Conservation (phyloP, 2,888 invertebrate species). For the Melanophora roralis region DNA sequence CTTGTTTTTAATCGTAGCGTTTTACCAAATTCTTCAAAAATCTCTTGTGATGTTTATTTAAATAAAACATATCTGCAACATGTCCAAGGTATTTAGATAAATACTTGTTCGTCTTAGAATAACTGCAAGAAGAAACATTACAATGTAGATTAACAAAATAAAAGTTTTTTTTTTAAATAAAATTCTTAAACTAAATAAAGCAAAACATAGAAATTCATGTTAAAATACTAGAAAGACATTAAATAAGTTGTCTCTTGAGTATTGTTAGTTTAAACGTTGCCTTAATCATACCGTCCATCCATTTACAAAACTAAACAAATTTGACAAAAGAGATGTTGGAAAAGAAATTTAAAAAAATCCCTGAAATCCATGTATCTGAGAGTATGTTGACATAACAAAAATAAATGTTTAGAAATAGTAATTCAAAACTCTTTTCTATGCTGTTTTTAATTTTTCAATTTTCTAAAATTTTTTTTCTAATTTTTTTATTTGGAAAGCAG, state of each 20-base stretch:
- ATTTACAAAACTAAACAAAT: slow-evolving; percentile 45
- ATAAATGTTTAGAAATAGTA: slow-evolving; percentile 45
- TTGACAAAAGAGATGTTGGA: slow-evolving; percentile 39
- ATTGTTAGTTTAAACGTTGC: too few relatives aligned
- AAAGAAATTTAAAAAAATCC: neutral
- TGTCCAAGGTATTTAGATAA: slow-evolving; percentile 50
- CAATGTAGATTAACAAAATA: slow-evolving; percentile 16
- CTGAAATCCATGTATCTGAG: slow-evolving; percentile 4
- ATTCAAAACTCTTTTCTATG: slow-evolving; percentile 47
- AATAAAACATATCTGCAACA: slow-evolving; percentile 36
- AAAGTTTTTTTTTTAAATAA: neutral
- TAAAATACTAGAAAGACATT: neutral
- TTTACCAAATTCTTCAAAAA: slow-evolving; percentile 10
- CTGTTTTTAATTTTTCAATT: neutral
- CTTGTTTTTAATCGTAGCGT: too few relatives aligned
- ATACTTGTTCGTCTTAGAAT: neutral
- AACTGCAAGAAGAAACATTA: neutral
- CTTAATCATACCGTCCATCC: neutral
- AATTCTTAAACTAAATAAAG: neutral
- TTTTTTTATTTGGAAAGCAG: neutral
- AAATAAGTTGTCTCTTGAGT: neutral
- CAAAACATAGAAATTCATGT: slow-evolving; percentile 26
- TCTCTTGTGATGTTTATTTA: slow-evolving; percentile 36
- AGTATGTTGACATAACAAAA: slow-evolving; percentile 41
- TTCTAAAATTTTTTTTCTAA: neutral